These are phyloP conservation scores for Chascanopsetta lugubris DNA, from an alignment of 2,113 vertebrate species.

Conservation along the genomic window DNA sequence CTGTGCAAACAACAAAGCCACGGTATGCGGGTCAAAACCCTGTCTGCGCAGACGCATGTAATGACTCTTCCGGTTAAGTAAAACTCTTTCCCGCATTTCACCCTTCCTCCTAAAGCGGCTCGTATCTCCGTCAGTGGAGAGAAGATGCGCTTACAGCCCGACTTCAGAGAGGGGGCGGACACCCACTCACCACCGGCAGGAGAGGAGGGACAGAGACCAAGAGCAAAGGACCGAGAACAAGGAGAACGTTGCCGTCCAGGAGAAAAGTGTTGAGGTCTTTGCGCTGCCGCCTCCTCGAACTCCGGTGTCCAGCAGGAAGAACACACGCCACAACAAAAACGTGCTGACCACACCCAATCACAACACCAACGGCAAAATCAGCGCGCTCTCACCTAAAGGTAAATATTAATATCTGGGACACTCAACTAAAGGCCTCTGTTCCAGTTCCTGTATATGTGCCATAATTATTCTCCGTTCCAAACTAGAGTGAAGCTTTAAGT, in stretches of 20 bases:
- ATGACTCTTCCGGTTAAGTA: background rate
- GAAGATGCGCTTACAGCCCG: conserved; percentile 31
- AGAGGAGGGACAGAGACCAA: conserved; percentile 58
- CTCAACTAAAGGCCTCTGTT: background rate
- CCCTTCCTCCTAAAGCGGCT: conserved; percentile 50
- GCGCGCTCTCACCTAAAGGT: conserved; percentile 65
- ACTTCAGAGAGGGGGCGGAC: conserved; percentile 49
- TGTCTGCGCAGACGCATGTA: background rate
- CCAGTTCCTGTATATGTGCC: conserved; percentile 33
- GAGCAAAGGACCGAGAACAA: conserved; percentile 81
- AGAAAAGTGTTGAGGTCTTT: conserved; percentile 76
- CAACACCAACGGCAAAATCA: conserved; percentile 38
- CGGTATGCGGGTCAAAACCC: conserved; percentile 31
- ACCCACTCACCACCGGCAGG: conserved; percentile 30
- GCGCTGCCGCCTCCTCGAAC: conserved; percentile 82
- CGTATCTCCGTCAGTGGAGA: conserved; percentile 52
- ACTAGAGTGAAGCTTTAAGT: conserved; percentile 31
- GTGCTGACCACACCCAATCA: conserved; percentile 73
- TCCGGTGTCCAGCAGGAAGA: conserved; percentile 75
- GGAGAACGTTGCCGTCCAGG: conserved; percentile 79
- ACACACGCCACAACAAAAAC: conserved; percentile 66
- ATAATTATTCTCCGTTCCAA: conserved; percentile 53
- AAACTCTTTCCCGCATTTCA: conserved; percentile 4
- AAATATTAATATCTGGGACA: conserved; percentile 24
- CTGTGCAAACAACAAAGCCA: conserved; percentile 22